These are phyloP conservation scores for Falco cherrug DNA, from an alignment of 2,797 vertebrate genomes.

Conservation along the genomic window DNA sequence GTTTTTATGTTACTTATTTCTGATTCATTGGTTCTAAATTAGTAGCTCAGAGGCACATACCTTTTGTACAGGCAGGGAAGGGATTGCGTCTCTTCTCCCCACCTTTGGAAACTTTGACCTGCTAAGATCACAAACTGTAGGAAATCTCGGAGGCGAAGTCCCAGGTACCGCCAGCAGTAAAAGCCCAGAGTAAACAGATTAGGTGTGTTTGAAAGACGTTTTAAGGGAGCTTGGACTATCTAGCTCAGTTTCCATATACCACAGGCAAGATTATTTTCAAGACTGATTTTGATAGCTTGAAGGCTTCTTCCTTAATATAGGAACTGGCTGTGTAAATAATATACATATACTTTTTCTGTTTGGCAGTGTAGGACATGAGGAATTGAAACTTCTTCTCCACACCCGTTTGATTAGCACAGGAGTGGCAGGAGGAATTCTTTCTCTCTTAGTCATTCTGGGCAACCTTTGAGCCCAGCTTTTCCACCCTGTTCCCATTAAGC, in stretches of 20 bases:
- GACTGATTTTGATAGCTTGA: neutral
- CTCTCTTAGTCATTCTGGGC: conserved; percentile 22
- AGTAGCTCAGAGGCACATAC: conserved; percentile 40
- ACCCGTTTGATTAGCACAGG: conserved; percentile 60
- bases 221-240: neutral
- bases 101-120: conserved; percentile 57
- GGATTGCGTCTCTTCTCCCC: neutral
- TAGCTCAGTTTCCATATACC: neutral
- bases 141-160: conserved; percentile 39
- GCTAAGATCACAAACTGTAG: conserved; percentile 29
- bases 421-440: conserved; percentile 64
- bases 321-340: neutral
- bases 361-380: neutral
- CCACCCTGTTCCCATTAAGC: neutral
- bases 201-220: neutral
- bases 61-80: neutral
- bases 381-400: conserved; percentile 33
- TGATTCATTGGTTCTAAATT: conserved; percentile 49
- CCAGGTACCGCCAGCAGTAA: neutral
- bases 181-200: neutral
- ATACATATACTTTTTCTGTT: neutral
- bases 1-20: conserved; percentile 11
- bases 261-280: neutral
- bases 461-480: conserved; percentile 57
- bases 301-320: neutral